phyloP scores from a whole-genome alignment of 2,888 invertebrate genomes.

The Serripes groenlandicus region DNA sequence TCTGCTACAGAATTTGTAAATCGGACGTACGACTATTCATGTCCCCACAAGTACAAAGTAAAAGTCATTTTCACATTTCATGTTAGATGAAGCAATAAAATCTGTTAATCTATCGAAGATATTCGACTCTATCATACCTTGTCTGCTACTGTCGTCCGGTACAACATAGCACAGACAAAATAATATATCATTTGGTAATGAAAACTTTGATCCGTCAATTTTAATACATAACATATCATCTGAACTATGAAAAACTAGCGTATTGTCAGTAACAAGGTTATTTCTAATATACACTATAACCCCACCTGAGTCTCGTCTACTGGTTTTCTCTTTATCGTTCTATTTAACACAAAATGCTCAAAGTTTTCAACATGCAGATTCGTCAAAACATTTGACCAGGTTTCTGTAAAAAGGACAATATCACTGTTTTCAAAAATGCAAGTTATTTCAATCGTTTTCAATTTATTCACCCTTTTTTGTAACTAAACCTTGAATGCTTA shows the following conservation, averaged over 20 bases:
- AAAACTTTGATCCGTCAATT: neutral
- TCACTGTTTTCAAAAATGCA: conserved; percentile 7
- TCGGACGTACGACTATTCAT: neutral
- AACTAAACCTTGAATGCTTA: neutral
- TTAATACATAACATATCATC: conserved; percentile 26
- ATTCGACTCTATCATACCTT: conserved; percentile 6
- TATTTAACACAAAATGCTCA: neutral
- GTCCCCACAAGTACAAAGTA: neutral
- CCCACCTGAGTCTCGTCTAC: neutral
- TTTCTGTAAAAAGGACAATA: conserved; percentile 27
- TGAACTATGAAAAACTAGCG: too few species aligned
- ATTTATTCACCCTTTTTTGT: neutral
- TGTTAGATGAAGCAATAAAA: too few species aligned
- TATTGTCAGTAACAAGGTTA: too few species aligned
- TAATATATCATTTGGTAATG: conserved; percentile 1
- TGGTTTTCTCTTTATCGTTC: neutral
- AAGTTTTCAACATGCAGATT: neutral
- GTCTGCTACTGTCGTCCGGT: conserved; percentile 15
- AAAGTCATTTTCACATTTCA: too few species aligned
- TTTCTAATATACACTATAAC: conserved; percentile 4
- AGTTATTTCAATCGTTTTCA: conserved; percentile 2
- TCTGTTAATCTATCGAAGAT: conserved; percentile 12
- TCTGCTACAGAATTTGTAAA: conserved; percentile 8
- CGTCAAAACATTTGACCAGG: conserved; percentile 10
- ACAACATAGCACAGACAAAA: conserved; percentile 23